Percentiles rank a stretch among this genome's conserved stretches.
phyloP scores from a whole-genome alignment of 1,140 invertebrate species.

The Nymphalis io region DNA sequence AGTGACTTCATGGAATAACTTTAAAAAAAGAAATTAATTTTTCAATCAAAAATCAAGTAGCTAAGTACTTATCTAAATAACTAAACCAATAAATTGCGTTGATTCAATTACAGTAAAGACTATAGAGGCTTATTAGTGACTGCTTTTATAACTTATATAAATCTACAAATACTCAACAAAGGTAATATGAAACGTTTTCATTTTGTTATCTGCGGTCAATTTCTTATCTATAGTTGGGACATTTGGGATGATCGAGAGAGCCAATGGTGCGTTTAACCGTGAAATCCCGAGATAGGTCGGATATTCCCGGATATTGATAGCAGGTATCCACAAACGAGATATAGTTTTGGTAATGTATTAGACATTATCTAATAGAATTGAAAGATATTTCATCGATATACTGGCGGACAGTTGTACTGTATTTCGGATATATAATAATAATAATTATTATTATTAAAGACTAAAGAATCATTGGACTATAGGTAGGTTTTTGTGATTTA shows the following conservation, averaged over 20 bases:
- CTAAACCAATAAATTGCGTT: neutral
- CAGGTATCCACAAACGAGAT: conserved; percentile 62
- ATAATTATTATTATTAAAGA: neutral
- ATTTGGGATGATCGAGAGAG: conserved; percentile 59
- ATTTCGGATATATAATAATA: neutral
- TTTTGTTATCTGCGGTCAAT: conserved; percentile 62
- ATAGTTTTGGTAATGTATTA: conserved; percentile 65
- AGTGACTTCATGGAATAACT: neutral
- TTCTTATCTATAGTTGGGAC: conserved; percentile 67
- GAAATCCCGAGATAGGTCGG: conserved; percentile 69
- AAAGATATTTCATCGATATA: conserved; percentile 5
- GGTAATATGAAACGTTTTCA: conserved; percentile 51
- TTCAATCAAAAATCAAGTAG: neutral
- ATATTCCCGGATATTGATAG: conserved; percentile 72
- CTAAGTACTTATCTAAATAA: neutral
- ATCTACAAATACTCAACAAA: conserved; percentile 30
- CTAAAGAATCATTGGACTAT: neutral
- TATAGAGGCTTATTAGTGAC: neutral
- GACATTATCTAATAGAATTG: conserved; percentile 46
- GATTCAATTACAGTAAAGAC: neutral
- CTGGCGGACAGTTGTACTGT: neutral
- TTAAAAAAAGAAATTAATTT: neutral
- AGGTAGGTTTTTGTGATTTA: too few species aligned
- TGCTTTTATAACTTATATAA: conserved; percentile 6
- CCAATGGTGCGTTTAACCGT: conserved; percentile 73